Evolutionary conservation across 2,113 vertebrate species (phyloP).

Genomic region (Dicaeum eximium): DNA sequence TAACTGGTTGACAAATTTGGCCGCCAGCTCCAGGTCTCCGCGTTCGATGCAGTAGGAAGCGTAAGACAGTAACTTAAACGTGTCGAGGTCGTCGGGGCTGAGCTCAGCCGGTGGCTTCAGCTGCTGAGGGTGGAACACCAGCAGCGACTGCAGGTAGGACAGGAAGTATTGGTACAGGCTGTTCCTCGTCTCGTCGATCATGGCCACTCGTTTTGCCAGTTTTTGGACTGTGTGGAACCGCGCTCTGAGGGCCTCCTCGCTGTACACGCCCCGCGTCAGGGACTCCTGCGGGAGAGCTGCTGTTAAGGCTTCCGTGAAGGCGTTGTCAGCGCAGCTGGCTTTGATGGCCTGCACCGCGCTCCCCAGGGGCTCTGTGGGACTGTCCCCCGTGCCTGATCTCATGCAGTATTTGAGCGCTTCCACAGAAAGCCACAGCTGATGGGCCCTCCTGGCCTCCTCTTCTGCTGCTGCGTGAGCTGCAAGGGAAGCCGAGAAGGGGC

Average conservation of each 20-base stretch:
- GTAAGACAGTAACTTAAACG: conserved; percentile 89
- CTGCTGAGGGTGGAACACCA: conserved; percentile 83
- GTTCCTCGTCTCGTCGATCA: conserved; percentile 91
- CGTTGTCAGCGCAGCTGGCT: conserved; percentile 77
- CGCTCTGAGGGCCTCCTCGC: conserved; percentile 86
- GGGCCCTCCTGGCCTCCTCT: conserved; percentile 89
- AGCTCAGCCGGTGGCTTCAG: conserved; percentile 82
- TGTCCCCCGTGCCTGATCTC: conserved; percentile 73
- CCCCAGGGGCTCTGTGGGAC: conserved; percentile 81
- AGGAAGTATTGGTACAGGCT: conserved; percentile 96
- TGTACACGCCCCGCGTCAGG: conserved; percentile 87
- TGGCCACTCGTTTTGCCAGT: conserved; percentile 85
- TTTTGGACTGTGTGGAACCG: conserved; percentile 85
- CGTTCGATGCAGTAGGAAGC: conserved; percentile 92
- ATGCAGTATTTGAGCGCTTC: conserved; percentile 86
- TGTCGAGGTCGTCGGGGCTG: conserved; percentile 79
- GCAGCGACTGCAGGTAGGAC: conserved; percentile 90
- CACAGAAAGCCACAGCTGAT: conserved; percentile 94
- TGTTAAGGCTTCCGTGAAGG: conserved; percentile 83
- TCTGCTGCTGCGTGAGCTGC: conserved; percentile 88
- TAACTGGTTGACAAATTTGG: conserved; percentile 93
- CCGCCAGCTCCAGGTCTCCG: conserved; percentile 92
- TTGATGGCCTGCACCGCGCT: conserved; percentile 77
- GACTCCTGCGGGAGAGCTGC: conserved; percentile 84
- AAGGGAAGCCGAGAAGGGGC: background rate